Base-by-base conservation (phyloP, 1,140 invertebrate species). In the Theocolax elegans region DNA sequence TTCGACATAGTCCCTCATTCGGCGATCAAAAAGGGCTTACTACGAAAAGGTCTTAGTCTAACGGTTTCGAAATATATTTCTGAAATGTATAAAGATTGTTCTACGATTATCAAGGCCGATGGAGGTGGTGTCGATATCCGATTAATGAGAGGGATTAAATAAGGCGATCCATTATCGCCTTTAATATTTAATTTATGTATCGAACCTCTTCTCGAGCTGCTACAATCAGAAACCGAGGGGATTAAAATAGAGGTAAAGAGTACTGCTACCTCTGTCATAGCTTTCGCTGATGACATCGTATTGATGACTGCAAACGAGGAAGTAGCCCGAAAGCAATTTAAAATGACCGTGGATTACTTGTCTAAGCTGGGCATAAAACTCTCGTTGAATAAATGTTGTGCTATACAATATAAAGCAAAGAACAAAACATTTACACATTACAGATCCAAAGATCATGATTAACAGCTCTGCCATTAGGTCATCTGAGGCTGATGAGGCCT, bases 161-260 rank as follows among this genome's bases (percentile, higher is more conserved):
- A n/a, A n/a, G n/a, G n/a, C n/a, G n/a, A n/a, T n/a, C n/a, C n/a
- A n/a, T n/a, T n/a, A n/a, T n/a, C n/a, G n/a, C n/a, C n/a, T n/a
- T n/a, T n/a, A n/a, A n/a, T n/a, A n/a, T n/a, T n/a, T n/a, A n/a
- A n/a, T n/a, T n/a, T n/a, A n/a, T n/a, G n/a, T n/a, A n/a, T n/a
- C n/a, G 75, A 1, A 80, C 80, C 77, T 0, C 53, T 85, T 4
- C 72, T 74, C 1, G 75, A 73, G 1, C 9, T 6, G 15, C 46
- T 76, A 19, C 21, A 74, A 13, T 7, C 35, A 19, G 38, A 19
- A 2, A 27, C 19, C 15, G 25, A 27, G 0, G 64, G 62, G 0
- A 66, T 44, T 9, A 10, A 1, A 2, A 65, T 53, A 17, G n/a
- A 31, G 0, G 25, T 15, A 4, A n/a, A 48, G 4, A 2, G 25